Base-by-base conservation (phyloP, 2,113 vertebrate genomes). In the Rhodinocichla rosea region DNA sequence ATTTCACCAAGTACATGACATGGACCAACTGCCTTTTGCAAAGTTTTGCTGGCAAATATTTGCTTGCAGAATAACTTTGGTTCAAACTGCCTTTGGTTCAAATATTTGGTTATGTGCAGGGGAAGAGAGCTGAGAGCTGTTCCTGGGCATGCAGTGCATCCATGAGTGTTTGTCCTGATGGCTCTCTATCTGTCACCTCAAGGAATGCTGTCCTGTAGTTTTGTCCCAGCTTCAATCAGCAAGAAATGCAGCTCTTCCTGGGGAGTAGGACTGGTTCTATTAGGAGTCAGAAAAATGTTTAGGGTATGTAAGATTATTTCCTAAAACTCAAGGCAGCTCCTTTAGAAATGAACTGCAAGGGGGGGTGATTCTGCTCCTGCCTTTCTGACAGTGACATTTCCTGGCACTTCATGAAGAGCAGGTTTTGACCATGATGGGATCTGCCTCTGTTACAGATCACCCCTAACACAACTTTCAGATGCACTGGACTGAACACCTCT, bases 391-490 rank as follows among this genome's bases (percentile, higher is more conserved):
- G 50, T 20, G 39, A 42, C 33, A 57, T 86, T 68, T 93, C 20
- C 45, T 89, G 50, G 8, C 28, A 35, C 7, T 17, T 55, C 33
- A 14, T 13, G 73, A 69, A 23, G 82, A 22, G 59, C 60, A 82
- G 35, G 12, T 45, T 81, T 9, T 94, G 56, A 88, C 32, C 8
- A 0, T 87, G 86, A 21, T 35, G 50, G 59, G 28, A 28, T 68
- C 33, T 97, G 52, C 86, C 57, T 44, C 91, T 87, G 24, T 96
- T 98, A 33, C 96, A 98, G 98, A 96, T 98, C 75, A 84, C 87
- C 57, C 96, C 97, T 65, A 87, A 94, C 24, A 87, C 70, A 44
- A 64, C 95, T 11, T 98, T 98, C 87, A 96, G 86, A 11, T 98
- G 98, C 90, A 91, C 53, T 9, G 97, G 97, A 5, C 59, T 92